These are phyloP conservation scores for Spodoptera frugiperda DNA, from an alignment of 1,140 invertebrate genomes.

Conservation along the genomic window DNA sequence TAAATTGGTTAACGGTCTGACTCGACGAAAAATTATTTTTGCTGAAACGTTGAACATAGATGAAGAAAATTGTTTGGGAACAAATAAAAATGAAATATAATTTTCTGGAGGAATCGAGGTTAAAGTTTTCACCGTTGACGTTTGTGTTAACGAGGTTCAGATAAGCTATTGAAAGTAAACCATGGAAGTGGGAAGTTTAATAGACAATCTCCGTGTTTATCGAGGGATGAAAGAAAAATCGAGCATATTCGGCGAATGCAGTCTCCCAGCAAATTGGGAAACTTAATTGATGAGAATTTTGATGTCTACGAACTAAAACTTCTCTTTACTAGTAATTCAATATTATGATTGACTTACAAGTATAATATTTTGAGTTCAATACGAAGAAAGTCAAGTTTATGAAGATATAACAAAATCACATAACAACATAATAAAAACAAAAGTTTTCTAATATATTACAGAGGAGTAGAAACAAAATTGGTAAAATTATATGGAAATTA, in stretches of 20 bases:
- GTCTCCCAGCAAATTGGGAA: slow-evolving; percentile 5
- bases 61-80: slow-evolving; percentile 48
- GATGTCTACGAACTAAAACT: too few species aligned
- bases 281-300: not conserved
- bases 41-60: slow-evolving; percentile 42
- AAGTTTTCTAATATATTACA: too few species aligned
- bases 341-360: too few species aligned
- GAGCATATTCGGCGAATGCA: not conserved
- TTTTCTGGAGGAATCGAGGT: slow-evolving; percentile 24
- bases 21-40: slow-evolving; percentile 48
- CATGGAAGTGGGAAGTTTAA: slow-evolving; percentile 17
- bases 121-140: slow-evolving; percentile 38
- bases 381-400: too few species aligned
- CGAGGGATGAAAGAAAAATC: slow-evolving; percentile 6
- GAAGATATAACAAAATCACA: too few species aligned
- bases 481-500: too few species aligned
- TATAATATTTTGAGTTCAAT: too few species aligned
- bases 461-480: too few species aligned
- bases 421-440: too few species aligned
- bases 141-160: slow-evolving; percentile 36
- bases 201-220: slow-evolving; percentile 15
- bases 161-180: slow-evolving; percentile 17
- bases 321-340: too few species aligned
- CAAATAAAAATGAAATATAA: slow-evolving; percentile 48
- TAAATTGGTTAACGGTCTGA: slow-evolving; percentile 51